phyloP scores from a whole-genome alignment of 1,140 invertebrate species.

The Drosophila willistoni region DNA sequence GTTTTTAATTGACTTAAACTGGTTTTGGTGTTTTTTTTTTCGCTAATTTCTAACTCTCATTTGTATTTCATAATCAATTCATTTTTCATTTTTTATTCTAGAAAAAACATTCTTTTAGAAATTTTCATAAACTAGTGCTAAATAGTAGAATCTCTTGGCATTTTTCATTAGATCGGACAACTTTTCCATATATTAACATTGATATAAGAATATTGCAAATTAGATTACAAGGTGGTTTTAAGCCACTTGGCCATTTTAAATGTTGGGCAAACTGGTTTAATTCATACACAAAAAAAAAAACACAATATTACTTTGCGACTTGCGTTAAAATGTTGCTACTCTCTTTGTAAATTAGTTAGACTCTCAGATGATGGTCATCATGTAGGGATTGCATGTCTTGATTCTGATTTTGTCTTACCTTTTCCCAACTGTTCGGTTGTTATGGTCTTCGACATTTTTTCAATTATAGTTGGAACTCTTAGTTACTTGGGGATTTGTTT shows the following conservation, averaged over 20 bases:
- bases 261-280: not conserved
- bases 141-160: no score
- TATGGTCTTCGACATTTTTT: constrained; percentile 65
- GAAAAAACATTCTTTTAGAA: no score
- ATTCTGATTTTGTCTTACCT: constrained; percentile 41
- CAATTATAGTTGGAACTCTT: not conserved
- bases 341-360: not conserved
- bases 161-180: not conserved
- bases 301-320: no score
- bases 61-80: no score
- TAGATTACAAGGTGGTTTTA: not conserved
- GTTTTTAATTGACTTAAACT: no score
- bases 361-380: not conserved
- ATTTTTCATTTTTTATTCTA: no score
- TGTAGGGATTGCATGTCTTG: not conserved
- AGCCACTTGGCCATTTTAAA: not conserved
- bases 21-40: no score
- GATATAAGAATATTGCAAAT: not conserved
- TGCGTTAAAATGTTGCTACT: constrained; percentile 8
- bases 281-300: not conserved
- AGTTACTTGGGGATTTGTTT: constrained; percentile 16
- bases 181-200: not conserved
- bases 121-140: no score
- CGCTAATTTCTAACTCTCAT: no score
- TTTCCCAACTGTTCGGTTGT: constrained; percentile 59